Percentiles rank a stretch among this genome's conserved stretches.
Conservation (phyloP, 2,888 invertebrate genomes). For the Micropterix aruncella region DNA sequence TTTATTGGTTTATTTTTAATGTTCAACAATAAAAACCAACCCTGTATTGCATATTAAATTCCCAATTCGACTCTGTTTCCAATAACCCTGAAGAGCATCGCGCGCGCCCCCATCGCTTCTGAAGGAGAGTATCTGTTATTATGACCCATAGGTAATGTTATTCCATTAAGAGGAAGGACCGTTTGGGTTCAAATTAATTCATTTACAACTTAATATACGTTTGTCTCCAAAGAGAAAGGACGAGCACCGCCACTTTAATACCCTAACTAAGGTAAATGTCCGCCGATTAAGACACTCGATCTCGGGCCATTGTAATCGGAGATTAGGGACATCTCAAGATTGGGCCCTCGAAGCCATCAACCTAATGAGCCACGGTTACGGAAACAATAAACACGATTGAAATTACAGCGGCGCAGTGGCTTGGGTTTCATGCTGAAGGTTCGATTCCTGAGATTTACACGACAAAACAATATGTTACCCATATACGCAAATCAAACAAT, state of each 20-base stretch:
- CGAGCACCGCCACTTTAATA: neutral
- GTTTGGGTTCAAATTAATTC: neutral
- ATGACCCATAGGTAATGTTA: neutral
- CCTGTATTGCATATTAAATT: too few species aligned
- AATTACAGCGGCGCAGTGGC: too few species aligned
- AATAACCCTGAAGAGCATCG: neutral
- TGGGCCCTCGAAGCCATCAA: too few species aligned
- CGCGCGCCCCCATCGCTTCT: neutral
- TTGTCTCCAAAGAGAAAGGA: neutral
- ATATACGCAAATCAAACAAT: too few species aligned
- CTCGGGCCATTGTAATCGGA: neutral
- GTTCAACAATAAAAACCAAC: too few species aligned
- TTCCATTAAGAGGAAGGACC: neutral
- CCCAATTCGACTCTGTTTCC: neutral
- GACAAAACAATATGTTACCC: too few species aligned
- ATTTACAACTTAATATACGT: neutral
- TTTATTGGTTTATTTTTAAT: too few species aligned
- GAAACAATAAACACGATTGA: too few species aligned
- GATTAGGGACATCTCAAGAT: neutral
- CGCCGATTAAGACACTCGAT: neutral
- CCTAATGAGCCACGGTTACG: too few species aligned
- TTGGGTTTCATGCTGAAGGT: too few species aligned
- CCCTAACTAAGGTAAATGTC: neutral
- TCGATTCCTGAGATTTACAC: too few species aligned
- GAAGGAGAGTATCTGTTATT: neutral